Conservation (phyloP, 2,797 vertebrate genomes). For the Lithobates pipiens region DNA sequence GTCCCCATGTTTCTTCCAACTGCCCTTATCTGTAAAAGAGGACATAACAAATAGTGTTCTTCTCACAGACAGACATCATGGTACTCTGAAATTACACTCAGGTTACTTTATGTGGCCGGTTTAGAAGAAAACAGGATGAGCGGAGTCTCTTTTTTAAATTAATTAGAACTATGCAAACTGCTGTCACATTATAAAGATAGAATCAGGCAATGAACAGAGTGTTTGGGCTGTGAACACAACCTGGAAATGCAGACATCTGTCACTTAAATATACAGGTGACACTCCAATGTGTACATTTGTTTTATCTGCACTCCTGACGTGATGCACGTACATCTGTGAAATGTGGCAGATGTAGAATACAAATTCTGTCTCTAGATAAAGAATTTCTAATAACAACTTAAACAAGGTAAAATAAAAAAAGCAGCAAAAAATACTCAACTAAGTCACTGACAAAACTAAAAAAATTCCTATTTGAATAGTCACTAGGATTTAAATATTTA, state of each 20-base stretch:
- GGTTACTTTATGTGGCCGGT: too few relatives aligned
- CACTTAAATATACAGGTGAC: conserved; percentile 4
- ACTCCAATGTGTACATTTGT: not conserved
- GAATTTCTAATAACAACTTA: conserved; percentile 8
- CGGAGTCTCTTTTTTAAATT: not conserved
- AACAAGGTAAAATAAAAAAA: not conserved
- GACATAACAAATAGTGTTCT: too few relatives aligned
- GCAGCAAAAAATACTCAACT: too few relatives aligned
- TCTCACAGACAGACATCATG: too few relatives aligned
- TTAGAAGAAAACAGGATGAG: too few relatives aligned
- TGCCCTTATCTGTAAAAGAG: too few relatives aligned
- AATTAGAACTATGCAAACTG: conserved; percentile 18
- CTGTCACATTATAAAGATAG: conserved; percentile 14
- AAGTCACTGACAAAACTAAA: too few relatives aligned
- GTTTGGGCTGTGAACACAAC: not conserved
- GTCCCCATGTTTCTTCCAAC: too few relatives aligned
- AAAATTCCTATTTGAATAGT: too few relatives aligned
- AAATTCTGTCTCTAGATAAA: not conserved
- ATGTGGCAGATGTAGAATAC: not conserved
- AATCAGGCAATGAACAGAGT: conserved; percentile 11
- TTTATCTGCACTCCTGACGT: not conserved
- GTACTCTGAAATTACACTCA: too few relatives aligned
- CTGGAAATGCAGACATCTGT: conserved; percentile 10
- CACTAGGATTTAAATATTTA: too few relatives aligned
- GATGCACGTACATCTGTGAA: not conserved